A percentile compares a stretch with the other conserved stretches of the same genome.
These are phyloP conservation scores for Amphiprion clarkii DNA, from an alignment of 2,797 vertebrate species.

Conservation along the genomic window DNA sequence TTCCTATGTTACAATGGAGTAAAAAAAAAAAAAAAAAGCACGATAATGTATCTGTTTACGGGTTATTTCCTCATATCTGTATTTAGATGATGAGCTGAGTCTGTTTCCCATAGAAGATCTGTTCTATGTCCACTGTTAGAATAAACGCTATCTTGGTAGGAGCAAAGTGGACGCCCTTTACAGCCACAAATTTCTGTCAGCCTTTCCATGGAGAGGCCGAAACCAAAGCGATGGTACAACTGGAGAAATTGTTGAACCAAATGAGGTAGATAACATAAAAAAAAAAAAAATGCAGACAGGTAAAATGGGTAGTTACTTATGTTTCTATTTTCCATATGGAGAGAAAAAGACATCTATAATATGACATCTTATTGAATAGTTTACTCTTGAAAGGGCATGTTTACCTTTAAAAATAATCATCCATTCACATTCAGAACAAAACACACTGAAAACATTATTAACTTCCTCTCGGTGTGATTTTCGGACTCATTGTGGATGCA, in stretches of 20 bases:
- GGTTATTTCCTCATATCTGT: slow-evolving; percentile 41
- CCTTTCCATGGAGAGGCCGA: slow-evolving; percentile 30
- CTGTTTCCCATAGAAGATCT: slow-evolving; percentile 36
- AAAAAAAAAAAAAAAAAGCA: slow-evolving; percentile 37
- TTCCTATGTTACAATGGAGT: slow-evolving; percentile 51
- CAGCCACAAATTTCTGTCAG: slow-evolving; percentile 23
- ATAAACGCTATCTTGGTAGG: slow-evolving; percentile 22
- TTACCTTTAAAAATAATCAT: slow-evolving; percentile 66
- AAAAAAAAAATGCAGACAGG: slow-evolving; percentile 67
- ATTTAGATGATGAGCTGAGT: slow-evolving; percentile 60
- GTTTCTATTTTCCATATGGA: slow-evolving; percentile 66
- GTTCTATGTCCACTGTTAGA: slow-evolving; percentile 39
- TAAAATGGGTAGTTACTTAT: slow-evolving; percentile 62
- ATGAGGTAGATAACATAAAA: slow-evolving; percentile 59
- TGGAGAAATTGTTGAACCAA: slow-evolving; percentile 73
- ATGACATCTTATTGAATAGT: slow-evolving; percentile 54
- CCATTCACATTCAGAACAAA: slow-evolving; percentile 68
- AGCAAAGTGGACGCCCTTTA: slow-evolving; percentile 32
- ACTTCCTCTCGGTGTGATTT: slow-evolving; percentile 64
- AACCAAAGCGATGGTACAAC: slow-evolving; percentile 69
- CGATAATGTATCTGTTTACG: slow-evolving; percentile 52
- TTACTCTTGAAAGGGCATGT: slow-evolving; percentile 72
- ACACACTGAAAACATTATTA: slow-evolving; percentile 57
- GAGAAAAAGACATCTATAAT: slow-evolving; percentile 58
- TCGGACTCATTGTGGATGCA: slow-evolving; percentile 64